A percentile compares a stretch with the other conserved stretches of the same genome.
phyloP scores from a whole-genome alignment of 1,140 invertebrate genomes.

The Eumeta japonica region DNA sequence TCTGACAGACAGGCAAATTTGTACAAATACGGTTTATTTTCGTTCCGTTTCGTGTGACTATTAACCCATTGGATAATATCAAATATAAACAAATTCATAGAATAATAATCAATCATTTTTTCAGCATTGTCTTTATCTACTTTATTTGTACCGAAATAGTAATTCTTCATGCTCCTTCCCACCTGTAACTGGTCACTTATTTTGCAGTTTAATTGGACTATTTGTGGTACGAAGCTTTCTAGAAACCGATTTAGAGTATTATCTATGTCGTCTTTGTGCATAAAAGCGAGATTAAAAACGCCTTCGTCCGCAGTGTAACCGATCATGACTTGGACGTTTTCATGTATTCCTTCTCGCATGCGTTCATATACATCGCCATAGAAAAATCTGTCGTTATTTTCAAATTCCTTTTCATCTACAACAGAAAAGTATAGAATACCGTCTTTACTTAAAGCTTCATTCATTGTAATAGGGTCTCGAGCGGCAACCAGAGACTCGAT shows the following conservation, averaged over 20 bases:
- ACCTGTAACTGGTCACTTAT: constrained; percentile 16
- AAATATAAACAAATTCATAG: constrained; percentile 13
- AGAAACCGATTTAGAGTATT: constrained; percentile 14
- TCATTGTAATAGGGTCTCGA: constrained; percentile 10
- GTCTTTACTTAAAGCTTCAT: constrained; percentile 10
- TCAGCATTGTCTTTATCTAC: constrained; percentile 10
- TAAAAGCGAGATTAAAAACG: constrained; percentile 10
- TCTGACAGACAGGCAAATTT: constrained; percentile 28
- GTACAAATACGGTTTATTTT: constrained; percentile 23
- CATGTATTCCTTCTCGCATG: constrained; percentile 19
- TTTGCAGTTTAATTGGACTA: constrained; percentile 9
- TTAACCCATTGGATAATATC: constrained; percentile 14
- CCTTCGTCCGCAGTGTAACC: constrained; percentile 28
- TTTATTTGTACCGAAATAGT: constrained; percentile 16
- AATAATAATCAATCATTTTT: constrained; percentile 12
- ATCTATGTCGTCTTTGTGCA: constrained; percentile 9
- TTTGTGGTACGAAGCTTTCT: constrained; percentile 20
- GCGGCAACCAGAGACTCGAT: constrained; percentile 12
- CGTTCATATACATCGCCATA: constrained; percentile 14
- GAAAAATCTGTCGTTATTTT: constrained; percentile 19
- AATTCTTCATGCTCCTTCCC: constrained; percentile 20
- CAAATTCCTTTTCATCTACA: constrained; percentile 22
- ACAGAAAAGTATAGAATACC: constrained; percentile 13
- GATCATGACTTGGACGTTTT: constrained; percentile 28
- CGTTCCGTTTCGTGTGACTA: constrained; percentile 11